phyloP scores from a whole-genome alignment of 2,888 invertebrate species.

The Abscondita cerata region DNA sequence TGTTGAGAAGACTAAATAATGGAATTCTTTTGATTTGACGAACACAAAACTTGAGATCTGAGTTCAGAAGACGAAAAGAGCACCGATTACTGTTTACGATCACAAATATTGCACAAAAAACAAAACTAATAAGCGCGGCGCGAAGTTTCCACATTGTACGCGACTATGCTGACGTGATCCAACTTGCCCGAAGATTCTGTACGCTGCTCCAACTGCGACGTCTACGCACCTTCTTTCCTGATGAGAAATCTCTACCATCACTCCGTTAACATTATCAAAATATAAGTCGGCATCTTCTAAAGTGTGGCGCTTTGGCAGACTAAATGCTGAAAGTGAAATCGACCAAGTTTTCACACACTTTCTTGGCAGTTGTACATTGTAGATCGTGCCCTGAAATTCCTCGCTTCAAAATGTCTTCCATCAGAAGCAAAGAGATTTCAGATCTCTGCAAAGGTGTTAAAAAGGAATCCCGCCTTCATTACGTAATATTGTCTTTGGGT shows the following conservation, averaged over 20 bases:
- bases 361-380: constrained; percentile 67
- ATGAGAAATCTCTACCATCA: constrained; percentile 65
- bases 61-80: background rate
- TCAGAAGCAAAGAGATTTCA: constrained; percentile 73
- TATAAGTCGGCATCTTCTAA: constrained; percentile 84
- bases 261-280: constrained; percentile 64
- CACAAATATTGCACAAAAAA: constrained; percentile 14
- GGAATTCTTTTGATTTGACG: background rate
- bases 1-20: background rate
- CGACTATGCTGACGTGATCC: constrained; percentile 87
- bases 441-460: constrained; percentile 78
- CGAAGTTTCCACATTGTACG: constrained; percentile 71
- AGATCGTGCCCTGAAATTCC: constrained; percentile 62
- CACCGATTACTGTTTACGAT: too few relatives aligned
- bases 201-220: constrained; percentile 77
- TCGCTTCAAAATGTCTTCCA: constrained; percentile 76
- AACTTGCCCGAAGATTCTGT: constrained; percentile 78
- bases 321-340: constrained; percentile 83
- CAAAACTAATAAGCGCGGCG: constrained; percentile 12
- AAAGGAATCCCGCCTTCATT: constrained; percentile 67
- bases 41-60: background rate
- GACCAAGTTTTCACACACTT: constrained; percentile 74
- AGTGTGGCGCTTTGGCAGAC: constrained; percentile 81
- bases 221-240: constrained; percentile 72
- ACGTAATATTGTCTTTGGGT: constrained; percentile 54